A percentile compares a stretch with the other conserved stretches of the same genome.
Conservation (phyloP, 1,140 invertebrate species). For the Brachionus manjavacas region DNA sequence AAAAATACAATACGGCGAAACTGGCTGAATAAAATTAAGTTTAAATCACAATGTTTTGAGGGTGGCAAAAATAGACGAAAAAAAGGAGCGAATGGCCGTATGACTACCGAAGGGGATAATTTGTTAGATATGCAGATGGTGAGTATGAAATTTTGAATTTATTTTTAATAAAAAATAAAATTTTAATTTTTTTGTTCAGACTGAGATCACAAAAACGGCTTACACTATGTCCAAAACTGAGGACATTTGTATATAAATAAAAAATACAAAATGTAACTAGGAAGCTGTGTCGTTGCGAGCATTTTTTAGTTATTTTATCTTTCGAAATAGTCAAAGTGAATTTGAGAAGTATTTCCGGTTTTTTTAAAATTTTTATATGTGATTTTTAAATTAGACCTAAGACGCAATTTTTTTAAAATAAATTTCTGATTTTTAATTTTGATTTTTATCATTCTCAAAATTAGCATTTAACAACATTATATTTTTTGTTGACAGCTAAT, state of each 20-base stretch:
- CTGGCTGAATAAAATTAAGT: slow-evolving; percentile 34
- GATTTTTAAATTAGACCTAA: background rate
- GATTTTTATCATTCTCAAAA: background rate
- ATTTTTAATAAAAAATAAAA: background rate
- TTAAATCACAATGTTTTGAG: slow-evolving; percentile 18
- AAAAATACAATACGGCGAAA: slow-evolving; percentile 12
- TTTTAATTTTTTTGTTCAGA: background rate
- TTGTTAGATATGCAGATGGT: background rate
- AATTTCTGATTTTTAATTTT: background rate
- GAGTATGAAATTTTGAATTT: background rate
- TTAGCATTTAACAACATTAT: background rate
- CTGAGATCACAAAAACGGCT: slow-evolving; percentile 8
- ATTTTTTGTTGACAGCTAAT: background rate
- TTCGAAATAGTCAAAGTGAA: background rate
- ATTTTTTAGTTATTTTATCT: background rate
- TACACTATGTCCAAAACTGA: slow-evolving; percentile 10
- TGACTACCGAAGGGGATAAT: background rate
- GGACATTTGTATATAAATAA: background rate
- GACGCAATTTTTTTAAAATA: background rate
- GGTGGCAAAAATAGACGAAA: background rate
- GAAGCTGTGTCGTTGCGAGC: background rate
- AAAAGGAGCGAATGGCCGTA: background rate
- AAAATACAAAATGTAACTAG: background rate
- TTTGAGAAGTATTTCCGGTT: background rate
- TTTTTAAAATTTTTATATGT: background rate